These are phyloP conservation scores for Torymus aiolomorphi DNA, from an alignment of 2,888 invertebrate species.

Conservation along the genomic window DNA sequence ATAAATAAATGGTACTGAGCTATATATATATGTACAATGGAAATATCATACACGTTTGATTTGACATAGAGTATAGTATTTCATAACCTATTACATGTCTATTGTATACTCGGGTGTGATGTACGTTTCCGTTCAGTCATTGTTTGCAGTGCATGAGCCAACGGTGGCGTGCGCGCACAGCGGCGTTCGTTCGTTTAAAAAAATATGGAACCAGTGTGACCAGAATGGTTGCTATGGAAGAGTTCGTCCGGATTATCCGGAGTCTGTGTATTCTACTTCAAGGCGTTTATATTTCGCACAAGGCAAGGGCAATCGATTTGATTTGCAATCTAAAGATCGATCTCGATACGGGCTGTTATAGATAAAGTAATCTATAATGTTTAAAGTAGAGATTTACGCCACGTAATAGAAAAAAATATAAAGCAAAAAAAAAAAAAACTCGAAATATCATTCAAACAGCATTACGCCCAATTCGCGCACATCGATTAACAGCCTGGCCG, in stretches of 20 bases:
- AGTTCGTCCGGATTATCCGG: slow-evolving; percentile 34
- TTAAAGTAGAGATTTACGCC: too few species aligned
- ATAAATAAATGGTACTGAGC: slow-evolving; percentile 45
- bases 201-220: slow-evolving; percentile 74
- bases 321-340: slow-evolving; percentile 30
- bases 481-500: slow-evolving; percentile 7
- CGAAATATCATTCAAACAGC: too few species aligned
- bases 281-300: neutral
- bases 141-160: slow-evolving; percentile 34
- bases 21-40: slow-evolving; percentile 46
- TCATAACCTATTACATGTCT: slow-evolving; percentile 47
- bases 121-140: slow-evolving; percentile 39
- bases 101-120: slow-evolving; percentile 37
- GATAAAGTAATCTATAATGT: too few species aligned
- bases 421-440: too few species aligned
- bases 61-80: slow-evolving; percentile 14
- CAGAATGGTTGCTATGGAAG: slow-evolving; percentile 76
- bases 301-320: neutral
- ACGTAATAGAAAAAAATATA: too few species aligned
- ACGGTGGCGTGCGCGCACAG: slow-evolving; percentile 44
- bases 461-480: slow-evolving; percentile 26
- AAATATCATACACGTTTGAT: slow-evolving; percentile 40
- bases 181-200: slow-evolving; percentile 68
- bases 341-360: slow-evolving; percentile 6
- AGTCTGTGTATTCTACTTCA: slow-evolving; percentile 7